These are phyloP conservation scores for Thunnus maccoyii DNA, from an alignment of 2,113 vertebrate genomes.

Conservation along the genomic window DNA sequence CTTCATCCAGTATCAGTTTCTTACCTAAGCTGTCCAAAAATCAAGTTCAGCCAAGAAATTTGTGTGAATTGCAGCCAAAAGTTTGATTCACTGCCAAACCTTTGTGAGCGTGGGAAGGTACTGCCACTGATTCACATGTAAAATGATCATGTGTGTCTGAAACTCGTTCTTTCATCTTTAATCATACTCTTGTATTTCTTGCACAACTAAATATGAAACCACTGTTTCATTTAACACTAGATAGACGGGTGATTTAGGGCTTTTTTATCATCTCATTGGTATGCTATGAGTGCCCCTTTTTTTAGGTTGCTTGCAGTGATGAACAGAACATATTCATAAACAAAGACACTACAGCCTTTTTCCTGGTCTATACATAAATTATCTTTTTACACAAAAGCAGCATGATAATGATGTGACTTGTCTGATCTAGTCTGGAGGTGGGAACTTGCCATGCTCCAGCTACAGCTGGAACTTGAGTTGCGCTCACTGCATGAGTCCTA, in stretches of 20 bases:
- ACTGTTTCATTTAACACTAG: too few relatives aligned
- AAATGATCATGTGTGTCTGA: constrained; percentile 1
- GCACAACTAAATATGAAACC: background rate
- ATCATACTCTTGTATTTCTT: background rate
- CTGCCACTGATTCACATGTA: background rate
- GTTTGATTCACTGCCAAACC: background rate
- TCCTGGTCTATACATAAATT: too few relatives aligned
- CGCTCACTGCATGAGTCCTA: background rate
- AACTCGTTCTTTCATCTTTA: background rate
- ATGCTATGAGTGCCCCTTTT: too few relatives aligned
- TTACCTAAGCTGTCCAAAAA: constrained; percentile 5
- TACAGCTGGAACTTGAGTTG: background rate
- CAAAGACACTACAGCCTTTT: too few relatives aligned
- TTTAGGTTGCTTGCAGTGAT: too few relatives aligned
- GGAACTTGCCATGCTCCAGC: background rate
- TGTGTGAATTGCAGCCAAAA: background rate
- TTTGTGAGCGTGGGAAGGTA: background rate
- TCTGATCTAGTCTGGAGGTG: background rate
- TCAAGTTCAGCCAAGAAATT: constrained; percentile 14
- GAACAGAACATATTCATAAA: too few relatives aligned
- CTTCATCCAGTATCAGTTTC: constrained; percentile 1
- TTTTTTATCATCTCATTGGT: too few relatives aligned
- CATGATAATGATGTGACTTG: background rate
- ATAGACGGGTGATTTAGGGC: too few relatives aligned
- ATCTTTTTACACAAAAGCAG: background rate